Base-by-base conservation (phyloP, 2,888 invertebrate genomes). In the Drosophila stalkeri region DNA sequence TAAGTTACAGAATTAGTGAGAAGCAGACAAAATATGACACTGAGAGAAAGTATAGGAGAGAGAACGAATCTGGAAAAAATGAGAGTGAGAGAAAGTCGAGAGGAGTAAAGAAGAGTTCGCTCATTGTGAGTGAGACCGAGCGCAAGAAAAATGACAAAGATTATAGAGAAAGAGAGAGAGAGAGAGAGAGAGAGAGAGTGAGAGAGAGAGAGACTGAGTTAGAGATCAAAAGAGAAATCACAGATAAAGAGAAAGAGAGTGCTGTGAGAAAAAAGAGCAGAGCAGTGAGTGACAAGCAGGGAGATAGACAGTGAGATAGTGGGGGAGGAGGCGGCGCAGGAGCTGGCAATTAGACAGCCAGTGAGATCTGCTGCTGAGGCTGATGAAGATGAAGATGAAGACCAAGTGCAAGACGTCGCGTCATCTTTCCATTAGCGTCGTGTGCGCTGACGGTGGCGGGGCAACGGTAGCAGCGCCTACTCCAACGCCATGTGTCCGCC, bases 371-470 rank as follows among this genome's bases (percentile, higher is more conserved):
- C 6, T 7, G 51, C 33, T 14, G 51, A 33, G 1, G 51, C 49
- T 31, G 49, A 49, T 49, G 49, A 2, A 39, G 39, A 14, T 37
- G 37, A 2, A 31, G 49, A 73, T 74, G 77, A 64, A 56, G 73
- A 60, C 55, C 78, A 77, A 77, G 63, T 69, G 76, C 72, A 62
- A 76, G 79, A 72, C 77, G 75, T 74, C 75, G 86, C 82, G 65
- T 72, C 74, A 70, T 80, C 71, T 68, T 82, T 84, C 85, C 84
- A 85, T 87, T 87, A 87, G 87, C 85, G 84, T 77, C 86, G 82
- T 84, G 82, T 84, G 49, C 49, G 83, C 81, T n/a, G 49, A n/a
- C 31, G 23, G 27, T 5, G 16, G 12, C 33, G 69, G 66, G 55
- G 64, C 66, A 52, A 65, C 75, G 35, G 69, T 80, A 82, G 80